Percentiles rank a stretch among this genome's conserved stretches.
phyloP scores from a whole-genome alignment of 1,140 invertebrate species.

The Anthonomus grandis region DNA sequence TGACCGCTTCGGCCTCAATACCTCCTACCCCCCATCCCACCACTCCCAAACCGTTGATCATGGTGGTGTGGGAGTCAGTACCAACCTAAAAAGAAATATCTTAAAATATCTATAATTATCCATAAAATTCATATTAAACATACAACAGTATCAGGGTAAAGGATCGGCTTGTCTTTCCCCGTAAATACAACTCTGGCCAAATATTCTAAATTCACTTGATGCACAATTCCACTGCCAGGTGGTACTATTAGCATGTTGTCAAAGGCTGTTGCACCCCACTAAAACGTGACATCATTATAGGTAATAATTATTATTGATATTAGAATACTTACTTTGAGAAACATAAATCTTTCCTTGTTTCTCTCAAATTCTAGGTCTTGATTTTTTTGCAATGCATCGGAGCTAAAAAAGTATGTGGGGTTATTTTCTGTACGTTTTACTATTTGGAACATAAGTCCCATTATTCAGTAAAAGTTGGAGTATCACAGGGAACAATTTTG shows the following conservation, averaged over 20 bases:
- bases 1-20: constrained; percentile 88
- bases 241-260: constrained; percentile 97
- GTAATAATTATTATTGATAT: constrained; percentile 10
- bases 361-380: constrained; percentile 94
- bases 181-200: constrained; percentile 92
- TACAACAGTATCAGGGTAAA: constrained; percentile 92
- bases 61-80: constrained; percentile 97
- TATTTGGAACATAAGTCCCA: too few species aligned
- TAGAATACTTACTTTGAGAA: constrained; percentile 73
- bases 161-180: constrained; percentile 54
- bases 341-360: constrained; percentile 94
- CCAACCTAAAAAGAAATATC: constrained; percentile 59
- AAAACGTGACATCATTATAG: too few species aligned
- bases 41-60: constrained; percentile 92
- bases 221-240: constrained; percentile 96
- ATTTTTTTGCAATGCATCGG: constrained; percentile 88
- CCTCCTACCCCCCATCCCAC: constrained; percentile 76
- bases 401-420: too few species aligned
- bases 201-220: constrained; percentile 98
- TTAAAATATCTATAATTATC: not conserved
- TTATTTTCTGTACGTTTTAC: too few species aligned
- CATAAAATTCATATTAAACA: constrained; percentile 15
- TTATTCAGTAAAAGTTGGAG: too few species aligned
- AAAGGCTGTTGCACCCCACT: constrained; percentile 95
- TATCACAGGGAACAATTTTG: too few species aligned